phyloP scores from a whole-genome alignment of 2,888 invertebrate species.

The Thysanoteuthis rhombus region DNA sequence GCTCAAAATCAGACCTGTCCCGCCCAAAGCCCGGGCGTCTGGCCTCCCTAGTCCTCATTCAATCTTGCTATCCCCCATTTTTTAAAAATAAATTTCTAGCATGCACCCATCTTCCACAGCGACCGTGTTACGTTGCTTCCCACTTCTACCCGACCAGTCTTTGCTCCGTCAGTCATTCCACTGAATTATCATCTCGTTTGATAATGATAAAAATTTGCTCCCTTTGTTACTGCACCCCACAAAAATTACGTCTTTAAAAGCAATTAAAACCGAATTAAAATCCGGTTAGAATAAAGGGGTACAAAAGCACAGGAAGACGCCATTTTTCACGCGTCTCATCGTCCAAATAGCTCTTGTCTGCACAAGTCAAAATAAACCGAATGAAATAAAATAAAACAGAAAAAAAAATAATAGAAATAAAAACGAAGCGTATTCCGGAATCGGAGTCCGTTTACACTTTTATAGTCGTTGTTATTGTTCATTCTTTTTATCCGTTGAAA shows the following conservation, averaged over 20 bases:
- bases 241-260: not conserved
- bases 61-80: not conserved
- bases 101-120: not conserved
- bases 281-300: not conserved
- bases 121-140: not conserved
- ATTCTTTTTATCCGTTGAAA: not conserved
- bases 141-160: not conserved
- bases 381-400: not conserved
- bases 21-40: no score
- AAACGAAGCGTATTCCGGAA: not conserved
- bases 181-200: not conserved
- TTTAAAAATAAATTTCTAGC: not conserved
- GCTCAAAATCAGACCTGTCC: no score
- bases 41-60: no score
- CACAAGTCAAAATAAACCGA: not conserved
- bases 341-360: not conserved
- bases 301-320: not conserved
- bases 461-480: not conserved
- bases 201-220: not conserved
- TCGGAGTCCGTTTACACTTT: not conserved
- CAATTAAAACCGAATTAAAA: constrained; percentile 12
- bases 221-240: not conserved
- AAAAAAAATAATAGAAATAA: not conserved
- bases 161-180: not conserved
- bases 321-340: not conserved